phyloP scores from a whole-genome alignment of 2,888 invertebrate species.

The Athetis lepigone region DNA sequence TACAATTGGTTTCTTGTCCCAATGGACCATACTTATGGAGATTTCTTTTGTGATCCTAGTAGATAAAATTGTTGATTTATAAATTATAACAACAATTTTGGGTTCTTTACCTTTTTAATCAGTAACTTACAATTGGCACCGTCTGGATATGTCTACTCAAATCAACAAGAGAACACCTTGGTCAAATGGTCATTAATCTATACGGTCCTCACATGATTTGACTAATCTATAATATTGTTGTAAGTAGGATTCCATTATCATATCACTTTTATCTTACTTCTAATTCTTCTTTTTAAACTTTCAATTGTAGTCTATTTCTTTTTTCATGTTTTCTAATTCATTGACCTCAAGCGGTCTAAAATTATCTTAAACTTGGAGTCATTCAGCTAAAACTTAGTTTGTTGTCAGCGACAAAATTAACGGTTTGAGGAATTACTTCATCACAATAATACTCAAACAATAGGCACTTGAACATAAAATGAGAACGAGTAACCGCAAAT shows the following conservation, averaged over 20 bases:
- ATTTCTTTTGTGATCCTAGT: not conserved
- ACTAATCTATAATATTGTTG: too few relatives aligned
- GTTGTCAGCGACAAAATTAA: not conserved
- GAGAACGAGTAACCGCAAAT: slow-evolving; percentile 41
- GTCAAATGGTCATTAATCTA: too few relatives aligned
- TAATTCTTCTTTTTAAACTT: not conserved
- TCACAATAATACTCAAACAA: slow-evolving; percentile 23
- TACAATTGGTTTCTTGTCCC: not conserved
- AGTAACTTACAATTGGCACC: too few relatives aligned
- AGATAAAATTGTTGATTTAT: not conserved
- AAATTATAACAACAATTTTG: too few relatives aligned
- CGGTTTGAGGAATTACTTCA: slow-evolving; percentile 13
- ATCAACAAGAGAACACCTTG: too few relatives aligned
- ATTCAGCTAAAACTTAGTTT: not conserved
- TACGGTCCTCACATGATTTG: too few relatives aligned
- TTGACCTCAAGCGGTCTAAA: not conserved
- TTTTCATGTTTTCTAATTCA: too few relatives aligned
- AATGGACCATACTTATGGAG: not conserved
- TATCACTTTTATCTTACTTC: not conserved
- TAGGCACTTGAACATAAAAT: slow-evolving; percentile 11
- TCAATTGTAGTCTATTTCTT: not conserved
- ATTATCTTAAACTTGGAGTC: slow-evolving; percentile 10
- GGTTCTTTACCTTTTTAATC: too few relatives aligned
- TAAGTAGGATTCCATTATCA: too few relatives aligned
- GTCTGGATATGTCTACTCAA: too few relatives aligned